phyloP scores from a whole-genome alignment of 1,140 invertebrate genomes.

The Hyposmocoma kahamanoa region DNA sequence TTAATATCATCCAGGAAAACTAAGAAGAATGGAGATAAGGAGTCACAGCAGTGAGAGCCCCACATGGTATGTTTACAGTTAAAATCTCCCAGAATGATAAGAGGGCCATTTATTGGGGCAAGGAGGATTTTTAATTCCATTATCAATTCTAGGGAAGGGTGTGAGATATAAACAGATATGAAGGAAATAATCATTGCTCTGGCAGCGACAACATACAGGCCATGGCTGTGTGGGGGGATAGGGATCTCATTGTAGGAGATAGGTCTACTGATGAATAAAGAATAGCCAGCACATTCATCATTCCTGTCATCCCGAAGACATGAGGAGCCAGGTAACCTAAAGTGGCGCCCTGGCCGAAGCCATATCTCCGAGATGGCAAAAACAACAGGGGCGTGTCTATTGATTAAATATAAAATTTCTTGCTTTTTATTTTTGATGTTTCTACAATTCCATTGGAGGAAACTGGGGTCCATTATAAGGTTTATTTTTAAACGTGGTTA shows the following conservation, averaged over 20 bases:
- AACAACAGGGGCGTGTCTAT: slow-evolving; percentile 13
- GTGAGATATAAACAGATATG: neutral
- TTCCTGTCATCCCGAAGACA: slow-evolving; percentile 13
- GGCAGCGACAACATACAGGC: neutral
- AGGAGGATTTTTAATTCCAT: neutral
- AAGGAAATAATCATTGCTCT: neutral
- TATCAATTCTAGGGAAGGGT: neutral
- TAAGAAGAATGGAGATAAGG: neutral
- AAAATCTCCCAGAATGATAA: slow-evolving; percentile 11
- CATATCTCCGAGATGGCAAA: slow-evolving; percentile 16
- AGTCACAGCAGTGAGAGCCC: slow-evolving; percentile 10
- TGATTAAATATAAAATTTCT: slow-evolving; percentile 16
- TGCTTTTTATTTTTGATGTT: slow-evolving; percentile 13
- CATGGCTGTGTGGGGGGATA: neutral
- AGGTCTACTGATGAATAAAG: neutral
- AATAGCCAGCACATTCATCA: slow-evolving; percentile 10
- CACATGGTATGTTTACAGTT: slow-evolving; percentile 13
- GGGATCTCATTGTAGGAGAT: neutral
- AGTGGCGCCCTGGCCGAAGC: slow-evolving; percentile 13
- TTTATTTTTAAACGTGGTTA: neutral
- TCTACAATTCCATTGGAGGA: slow-evolving; percentile 22
- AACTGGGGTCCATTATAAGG: neutral
- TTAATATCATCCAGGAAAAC: slow-evolving; percentile 10
- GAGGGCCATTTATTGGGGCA: neutral
- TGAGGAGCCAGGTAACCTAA: slow-evolving; percentile 13